A percentile compares a stretch with the other conserved stretches of the same genome.
These are phyloP conservation scores for Schizopygopsis pylzovi DNA, from an alignment of 2,797 vertebrate species.

Conservation along the genomic window DNA sequence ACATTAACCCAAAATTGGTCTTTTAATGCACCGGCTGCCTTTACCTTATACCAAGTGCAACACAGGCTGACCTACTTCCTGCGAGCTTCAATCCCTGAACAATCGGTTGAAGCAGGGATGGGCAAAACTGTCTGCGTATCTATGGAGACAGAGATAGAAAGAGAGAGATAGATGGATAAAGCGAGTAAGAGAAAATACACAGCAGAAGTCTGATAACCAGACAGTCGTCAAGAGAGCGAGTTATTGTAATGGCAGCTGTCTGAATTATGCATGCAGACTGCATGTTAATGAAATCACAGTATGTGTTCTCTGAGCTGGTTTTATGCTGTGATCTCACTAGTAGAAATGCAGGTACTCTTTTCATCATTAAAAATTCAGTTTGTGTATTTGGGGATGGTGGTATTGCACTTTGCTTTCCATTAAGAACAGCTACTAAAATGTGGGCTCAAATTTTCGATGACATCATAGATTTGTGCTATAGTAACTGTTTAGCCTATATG, in stretches of 20 bases:
- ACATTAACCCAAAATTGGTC: slow-evolving; percentile 37
- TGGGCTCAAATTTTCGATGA: background rate
- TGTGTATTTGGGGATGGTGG: slow-evolving; percentile 14
- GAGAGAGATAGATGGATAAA: slow-evolving; percentile 38
- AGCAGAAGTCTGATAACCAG: slow-evolving; percentile 57
- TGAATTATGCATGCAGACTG: slow-evolving; percentile 69
- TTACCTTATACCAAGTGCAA: slow-evolving; percentile 53
- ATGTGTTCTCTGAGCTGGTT: slow-evolving; percentile 15
- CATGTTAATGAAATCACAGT: slow-evolving; percentile 48
- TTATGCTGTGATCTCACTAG: slow-evolving; percentile 18
- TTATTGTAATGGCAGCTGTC: slow-evolving; percentile 62
- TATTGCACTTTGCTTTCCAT: slow-evolving; percentile 6
- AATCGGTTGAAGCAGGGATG: slow-evolving; percentile 61
- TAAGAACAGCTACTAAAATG: slow-evolving; percentile 4
- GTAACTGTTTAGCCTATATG: background rate
- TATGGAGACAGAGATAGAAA: slow-evolving; percentile 61
- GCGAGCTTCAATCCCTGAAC: slow-evolving; percentile 54
- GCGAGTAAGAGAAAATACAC: slow-evolving; percentile 28
- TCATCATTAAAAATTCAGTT: slow-evolving; percentile 14
- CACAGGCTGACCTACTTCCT: slow-evolving; percentile 67
- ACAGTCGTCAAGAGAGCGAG: slow-evolving; percentile 52
- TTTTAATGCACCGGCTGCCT: slow-evolving; percentile 36
- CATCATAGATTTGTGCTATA: slow-evolving; percentile 7
- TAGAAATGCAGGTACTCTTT: slow-evolving; percentile 13
- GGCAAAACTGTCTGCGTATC: slow-evolving; percentile 60